phyloP scores from a whole-genome alignment of 2,888 invertebrate species.

The Synanthedon vespiformis region DNA sequence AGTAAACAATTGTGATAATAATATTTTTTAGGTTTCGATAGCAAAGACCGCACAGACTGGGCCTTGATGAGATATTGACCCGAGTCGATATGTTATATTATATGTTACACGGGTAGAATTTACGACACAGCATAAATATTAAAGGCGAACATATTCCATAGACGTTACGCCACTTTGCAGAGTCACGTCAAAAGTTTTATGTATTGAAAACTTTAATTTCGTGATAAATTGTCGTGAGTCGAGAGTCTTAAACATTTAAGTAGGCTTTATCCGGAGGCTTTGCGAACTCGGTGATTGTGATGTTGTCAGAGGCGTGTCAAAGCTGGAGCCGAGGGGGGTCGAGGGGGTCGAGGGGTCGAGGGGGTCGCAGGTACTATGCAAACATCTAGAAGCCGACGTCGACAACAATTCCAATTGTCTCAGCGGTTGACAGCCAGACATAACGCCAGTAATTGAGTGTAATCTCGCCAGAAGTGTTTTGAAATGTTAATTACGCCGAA shows the following conservation, averaged over 20 bases:
- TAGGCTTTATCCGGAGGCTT: conserved; percentile 8
- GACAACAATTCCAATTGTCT: conserved; percentile 12
- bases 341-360: background rate
- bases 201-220: conserved; percentile 6
- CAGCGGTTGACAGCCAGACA: conserved; percentile 8
- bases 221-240: conserved; percentile 12
- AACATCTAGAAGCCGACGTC: conserved; percentile 1
- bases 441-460: conserved; percentile 15
- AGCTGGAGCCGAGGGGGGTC: background rate
- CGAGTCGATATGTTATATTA: too few relatives aligned
- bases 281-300: conserved; percentile 9
- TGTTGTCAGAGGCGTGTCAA: conserved; percentile 5
- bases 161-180: too few relatives aligned
- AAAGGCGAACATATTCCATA: too few relatives aligned
- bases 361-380: background rate
- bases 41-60: too few relatives aligned
- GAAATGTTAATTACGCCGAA: conserved; percentile 3
- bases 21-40: too few relatives aligned
- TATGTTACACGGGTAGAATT: too few relatives aligned
- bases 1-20: too few relatives aligned
- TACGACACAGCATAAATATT: too few relatives aligned
- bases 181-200: conserved; percentile 1
- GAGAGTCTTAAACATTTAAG: conserved; percentile 9
- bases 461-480: conserved; percentile 11
- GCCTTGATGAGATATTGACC: too few relatives aligned